phyloP scores from a whole-genome alignment of 2,113 vertebrate species.

The Psephotus haematonotus region DNA sequence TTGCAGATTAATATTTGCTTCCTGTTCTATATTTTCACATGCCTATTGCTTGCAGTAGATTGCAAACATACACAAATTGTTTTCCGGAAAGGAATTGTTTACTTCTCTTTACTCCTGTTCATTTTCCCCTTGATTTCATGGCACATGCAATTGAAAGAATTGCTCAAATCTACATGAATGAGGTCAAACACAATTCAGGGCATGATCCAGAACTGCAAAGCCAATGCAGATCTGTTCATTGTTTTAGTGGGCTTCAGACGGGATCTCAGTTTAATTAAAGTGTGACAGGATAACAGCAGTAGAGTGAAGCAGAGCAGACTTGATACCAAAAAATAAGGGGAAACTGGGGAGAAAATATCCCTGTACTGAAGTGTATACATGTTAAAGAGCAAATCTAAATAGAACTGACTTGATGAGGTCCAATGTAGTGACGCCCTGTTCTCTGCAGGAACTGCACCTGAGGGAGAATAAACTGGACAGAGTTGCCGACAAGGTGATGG shows the following conservation, averaged over 20 bases:
- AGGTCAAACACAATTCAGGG: not conserved
- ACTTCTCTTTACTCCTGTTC: not conserved
- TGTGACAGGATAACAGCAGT: not conserved
- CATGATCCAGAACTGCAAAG: not conserved
- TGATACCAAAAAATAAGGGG: not conserved
- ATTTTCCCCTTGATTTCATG: not conserved
- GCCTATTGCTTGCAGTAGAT: not conserved
- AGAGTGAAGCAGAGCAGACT: not conserved
- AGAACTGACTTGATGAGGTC: not conserved
- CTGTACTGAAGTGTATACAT: not conserved
- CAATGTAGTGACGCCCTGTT: not conserved
- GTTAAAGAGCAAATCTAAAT: not conserved
- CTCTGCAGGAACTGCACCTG: not conserved
- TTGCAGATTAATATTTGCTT: constrained; percentile 21
- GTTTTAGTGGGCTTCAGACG: not conserved
- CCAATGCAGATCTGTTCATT: not conserved
- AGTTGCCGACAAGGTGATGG: not conserved
- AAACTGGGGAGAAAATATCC: not conserved
- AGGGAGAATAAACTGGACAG: not conserved
- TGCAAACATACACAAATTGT: not conserved
- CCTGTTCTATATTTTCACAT: not conserved
- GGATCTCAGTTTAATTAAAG: not conserved
- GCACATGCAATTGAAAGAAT: not conserved
- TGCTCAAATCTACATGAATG: not conserved
- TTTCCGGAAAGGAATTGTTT: not conserved